Conservation (phyloP, 2,888 invertebrate genomes). For the Odontocerum albicorne region DNA sequence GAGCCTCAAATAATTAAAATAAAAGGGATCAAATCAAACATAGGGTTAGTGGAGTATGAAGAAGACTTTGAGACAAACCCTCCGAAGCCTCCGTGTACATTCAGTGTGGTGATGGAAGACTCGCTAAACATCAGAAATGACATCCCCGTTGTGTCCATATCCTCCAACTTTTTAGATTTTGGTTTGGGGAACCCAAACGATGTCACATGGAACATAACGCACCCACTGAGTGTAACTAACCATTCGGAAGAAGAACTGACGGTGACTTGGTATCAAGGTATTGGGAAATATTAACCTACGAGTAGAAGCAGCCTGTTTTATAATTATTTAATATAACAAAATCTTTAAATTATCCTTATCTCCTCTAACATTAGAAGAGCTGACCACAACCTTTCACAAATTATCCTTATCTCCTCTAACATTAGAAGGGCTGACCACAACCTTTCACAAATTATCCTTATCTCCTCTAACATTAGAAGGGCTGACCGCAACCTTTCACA, state of each 20-base stretch:
- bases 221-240: conserved; percentile 52
- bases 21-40: conserved; percentile 5
- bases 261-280: conserved; percentile 53
- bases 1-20: conserved; percentile 11
- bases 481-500: too few species aligned
- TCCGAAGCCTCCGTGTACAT: conserved; percentile 45
- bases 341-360: too few species aligned
- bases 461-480: too few species aligned
- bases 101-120: conserved; percentile 51
- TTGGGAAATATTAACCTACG: too few species aligned
- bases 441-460: too few species aligned
- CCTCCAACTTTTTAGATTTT: conserved; percentile 50
- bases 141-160: conserved; percentile 51
- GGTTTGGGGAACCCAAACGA: conserved; percentile 48
- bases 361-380: too few species aligned
- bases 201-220: conserved; percentile 50
- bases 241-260: conserved; percentile 49
- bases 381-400: too few species aligned
- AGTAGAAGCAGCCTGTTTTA: too few species aligned
- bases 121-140: conserved; percentile 47
- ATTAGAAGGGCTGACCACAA: too few species aligned
- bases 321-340: too few species aligned
- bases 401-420: too few species aligned
- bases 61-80: conserved; percentile 47
- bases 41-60: background rate